Base-by-base conservation (phyloP, 2,113 vertebrate genomes). In the Lasiurus borealis region DNA sequence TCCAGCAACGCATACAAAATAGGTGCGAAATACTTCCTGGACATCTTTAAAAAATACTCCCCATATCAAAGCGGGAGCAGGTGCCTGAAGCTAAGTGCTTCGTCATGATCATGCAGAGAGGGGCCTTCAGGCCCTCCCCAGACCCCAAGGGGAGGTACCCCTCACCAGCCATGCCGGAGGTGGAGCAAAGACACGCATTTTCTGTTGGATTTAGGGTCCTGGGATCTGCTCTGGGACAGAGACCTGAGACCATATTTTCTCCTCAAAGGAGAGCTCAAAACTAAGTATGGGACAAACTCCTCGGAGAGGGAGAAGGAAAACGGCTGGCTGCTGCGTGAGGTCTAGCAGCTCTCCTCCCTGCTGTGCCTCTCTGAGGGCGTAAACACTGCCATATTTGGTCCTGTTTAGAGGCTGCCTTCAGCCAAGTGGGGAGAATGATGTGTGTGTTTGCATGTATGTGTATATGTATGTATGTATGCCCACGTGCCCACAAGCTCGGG, bases 381-480 rank as follows among this genome's bases (percentile, higher is more conserved):
- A 82, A 44, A 83, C 36, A 31, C 73, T 34, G 64, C 34, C 48
- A 57, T 0, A 14, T 3, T 18, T 48, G 18, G 44, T 76, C 57
- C 62, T 86, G 85, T 71, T 54, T 62, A 75, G 83, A 88, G 57
- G n/a, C 75, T 90, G 69, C 64, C 93, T 90, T 72, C 76, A 62
- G 8, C 15, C 46, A 90, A 31, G n/a, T 76, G 34, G 23, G 23
- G 9, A 8, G n/a, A 86, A 71, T 84, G 25, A 77, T 76, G 19
- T 44, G 12, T 46, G 69, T 57, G 31, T 59, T 9, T 66, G 72
- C 40, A 14, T 5, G 0, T 62, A 44, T 52, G 11, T 3, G 44
- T 48, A 46, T n/a, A n/a, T n/a, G n/a, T 18, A 31, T 12, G 59
- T 19, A 7, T 5, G 16, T 44, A 15, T 44, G 27, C 48, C 25